Evolutionary conservation across 1,140 invertebrate genomes (phyloP).

Genomic region (Drosophila asahinai): DNA sequence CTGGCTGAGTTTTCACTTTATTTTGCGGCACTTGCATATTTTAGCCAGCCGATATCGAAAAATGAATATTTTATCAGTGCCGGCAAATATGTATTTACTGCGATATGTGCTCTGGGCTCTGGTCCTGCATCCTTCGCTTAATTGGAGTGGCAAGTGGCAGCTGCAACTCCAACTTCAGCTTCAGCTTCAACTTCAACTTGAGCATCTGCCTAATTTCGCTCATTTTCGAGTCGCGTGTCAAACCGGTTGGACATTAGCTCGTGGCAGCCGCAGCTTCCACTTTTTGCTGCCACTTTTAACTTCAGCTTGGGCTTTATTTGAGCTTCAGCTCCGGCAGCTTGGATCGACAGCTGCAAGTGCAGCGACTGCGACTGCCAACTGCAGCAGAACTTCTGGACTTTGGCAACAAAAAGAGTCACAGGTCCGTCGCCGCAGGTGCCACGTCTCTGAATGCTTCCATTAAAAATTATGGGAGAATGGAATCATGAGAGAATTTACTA

Average conservation of each 20-base stretch:
- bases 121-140: conserved; percentile 33
- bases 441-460: conserved; percentile 6
- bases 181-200: conserved; percentile 1
- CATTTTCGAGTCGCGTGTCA: conserved; percentile 38
- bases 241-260: conserved; percentile 50
- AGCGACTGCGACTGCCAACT: conserved; percentile 3
- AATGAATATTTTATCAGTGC: conserved; percentile 70
- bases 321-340: background rate
- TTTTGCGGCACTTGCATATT: conserved; percentile 46
- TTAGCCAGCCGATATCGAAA: conserved; percentile 55
- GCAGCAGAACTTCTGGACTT: conserved; percentile 14
- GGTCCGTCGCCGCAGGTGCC: conserved; percentile 2
- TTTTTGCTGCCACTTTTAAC: conserved; percentile 10
- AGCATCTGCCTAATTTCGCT: conserved; percentile 50
- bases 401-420: background rate
- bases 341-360: conserved; percentile 39
- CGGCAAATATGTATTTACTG: conserved; percentile 30
- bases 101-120: conserved; percentile 16
- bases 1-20: conserved; percentile 58
- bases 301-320: conserved; percentile 2
- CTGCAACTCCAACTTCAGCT: conserved; percentile 7
- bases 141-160: conserved; percentile 42
- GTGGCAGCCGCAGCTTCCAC: conserved; percentile 28
- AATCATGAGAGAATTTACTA: background rate
- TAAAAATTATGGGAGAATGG: background rate